Base-by-base conservation (phyloP, 2,113 vertebrate genomes). In the Hystrix brachyura region DNA sequence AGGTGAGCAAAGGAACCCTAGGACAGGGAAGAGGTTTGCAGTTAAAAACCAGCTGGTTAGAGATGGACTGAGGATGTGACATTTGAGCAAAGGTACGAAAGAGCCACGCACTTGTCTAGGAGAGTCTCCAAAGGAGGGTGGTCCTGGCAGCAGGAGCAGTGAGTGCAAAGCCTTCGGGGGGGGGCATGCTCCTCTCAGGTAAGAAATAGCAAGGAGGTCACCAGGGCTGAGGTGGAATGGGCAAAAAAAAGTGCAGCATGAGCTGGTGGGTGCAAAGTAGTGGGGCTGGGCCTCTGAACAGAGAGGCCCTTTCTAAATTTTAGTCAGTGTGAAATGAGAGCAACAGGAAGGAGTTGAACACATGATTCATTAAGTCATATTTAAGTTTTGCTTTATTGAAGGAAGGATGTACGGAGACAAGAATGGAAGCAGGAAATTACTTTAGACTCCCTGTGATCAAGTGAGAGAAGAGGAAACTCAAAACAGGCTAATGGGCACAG, bases 221-320 rank as follows among this genome's bases (percentile, higher is more conserved):
- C 2, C 4, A 3, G 4, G 34, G 48, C 48, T 48, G 57, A 89
- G 38, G 60, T 0, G 1, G 21, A 55, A 23, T 4, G 11, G 69
- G 64, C 29, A n/a, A 10, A 34, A 67, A 15, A 29, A 9, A 10
- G 27, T 2, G 7, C 1, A 1, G 34, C 27, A 27, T 4, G 80
- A 60, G 17, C 27, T 60, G 14, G 14, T 57, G 46, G 0, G 21
- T 53, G 71, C 5, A 21, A 18, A 34, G 43, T 32, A 3, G 60
- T 43, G 53, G 4, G 59, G 4, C 43, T 38, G 5, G 65, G 62
- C 21, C 15, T 51, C 38, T 18, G 7, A 76, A 5, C 46, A 57
- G 23, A 11, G n/a, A 59, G 38, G 43, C 6, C 14, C 38, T 59
- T 53, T 57, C 7, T 76, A 34, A 78, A 60, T 76, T 82, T 59